Conservation (phyloP, 1,140 invertebrate species). For the Dendrolimus punctatus region DNA sequence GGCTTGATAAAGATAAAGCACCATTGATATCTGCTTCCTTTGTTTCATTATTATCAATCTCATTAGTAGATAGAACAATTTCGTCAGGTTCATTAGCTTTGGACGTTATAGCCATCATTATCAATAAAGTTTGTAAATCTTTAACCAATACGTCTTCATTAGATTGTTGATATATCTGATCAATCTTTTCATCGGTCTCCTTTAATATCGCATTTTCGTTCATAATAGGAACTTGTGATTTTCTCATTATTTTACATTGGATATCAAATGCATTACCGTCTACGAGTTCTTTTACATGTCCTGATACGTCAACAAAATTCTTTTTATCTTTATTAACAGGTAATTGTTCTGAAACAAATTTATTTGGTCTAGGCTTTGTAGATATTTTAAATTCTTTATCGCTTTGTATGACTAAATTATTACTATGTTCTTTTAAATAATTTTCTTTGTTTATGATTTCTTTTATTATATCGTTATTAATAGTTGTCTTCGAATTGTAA, state of each 20-base stretch:
- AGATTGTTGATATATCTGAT: constrained; percentile 3
- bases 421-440: too few relatives aligned
- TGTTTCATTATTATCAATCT: constrained; percentile 14
- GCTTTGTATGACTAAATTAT: constrained; percentile 31
- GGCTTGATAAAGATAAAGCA: background rate
- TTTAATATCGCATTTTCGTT: constrained; percentile 4
- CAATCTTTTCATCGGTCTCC: constrained; percentile 10
- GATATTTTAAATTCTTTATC: constrained; percentile 33
- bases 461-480: too few relatives aligned
- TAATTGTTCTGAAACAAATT: background rate
- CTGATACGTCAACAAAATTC: background rate
- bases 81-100: constrained; percentile 1
- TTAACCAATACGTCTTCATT: background rate
- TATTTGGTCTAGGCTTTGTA: constrained; percentile 12
- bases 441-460: too few relatives aligned
- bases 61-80: background rate
- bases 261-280: too few relatives aligned
- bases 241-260: background rate
- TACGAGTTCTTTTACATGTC: constrained; percentile 1
- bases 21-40: background rate
- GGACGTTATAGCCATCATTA: constrained; percentile 44
- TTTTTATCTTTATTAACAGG: background rate
- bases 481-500: too few relatives aligned
- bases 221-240: background rate
- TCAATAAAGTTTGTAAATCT: constrained; percentile 45